phyloP scores from a whole-genome alignment of 2,888 invertebrate genomes.

The Anthophora plumipes region DNA sequence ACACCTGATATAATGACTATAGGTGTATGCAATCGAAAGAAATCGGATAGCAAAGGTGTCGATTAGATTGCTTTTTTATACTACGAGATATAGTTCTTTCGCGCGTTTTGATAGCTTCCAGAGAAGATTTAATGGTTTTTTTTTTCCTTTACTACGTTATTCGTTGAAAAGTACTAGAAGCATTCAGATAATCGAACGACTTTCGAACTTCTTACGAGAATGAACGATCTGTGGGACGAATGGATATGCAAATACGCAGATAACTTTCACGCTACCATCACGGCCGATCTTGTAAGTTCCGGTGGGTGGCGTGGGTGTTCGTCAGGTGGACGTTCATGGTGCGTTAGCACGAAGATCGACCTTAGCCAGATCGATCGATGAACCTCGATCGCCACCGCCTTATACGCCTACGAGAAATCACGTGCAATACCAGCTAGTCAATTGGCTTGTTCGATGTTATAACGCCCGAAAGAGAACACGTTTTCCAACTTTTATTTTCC shows the following conservation, averaged over 20 bases:
- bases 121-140: background rate
- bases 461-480: background rate
- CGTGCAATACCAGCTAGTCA: slow-evolving; percentile 47
- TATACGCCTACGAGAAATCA: slow-evolving; percentile 43
- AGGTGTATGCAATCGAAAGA: background rate
- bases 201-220: slow-evolving; percentile 19
- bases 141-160: background rate
- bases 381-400: slow-evolving; percentile 63
- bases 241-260: slow-evolving; percentile 24
- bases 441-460: slow-evolving; percentile 34
- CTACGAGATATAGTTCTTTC: background rate
- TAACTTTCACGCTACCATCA: slow-evolving; percentile 25
- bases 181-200: background rate
- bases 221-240: slow-evolving; percentile 7
- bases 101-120: no score
- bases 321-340: slow-evolving; percentile 72
- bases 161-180: slow-evolving; percentile 3
- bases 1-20: no score
- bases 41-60: background rate
- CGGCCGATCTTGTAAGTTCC: slow-evolving; percentile 36
- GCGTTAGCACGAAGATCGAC: slow-evolving; percentile 60
- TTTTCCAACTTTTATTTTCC: background rate
- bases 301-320: slow-evolving; percentile 73
- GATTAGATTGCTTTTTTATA: background rate
- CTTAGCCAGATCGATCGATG: slow-evolving; percentile 65